Evolutionary conservation across 2,888 invertebrate genomes (phyloP).

Genomic region (Diachrysia chrysitis): DNA sequence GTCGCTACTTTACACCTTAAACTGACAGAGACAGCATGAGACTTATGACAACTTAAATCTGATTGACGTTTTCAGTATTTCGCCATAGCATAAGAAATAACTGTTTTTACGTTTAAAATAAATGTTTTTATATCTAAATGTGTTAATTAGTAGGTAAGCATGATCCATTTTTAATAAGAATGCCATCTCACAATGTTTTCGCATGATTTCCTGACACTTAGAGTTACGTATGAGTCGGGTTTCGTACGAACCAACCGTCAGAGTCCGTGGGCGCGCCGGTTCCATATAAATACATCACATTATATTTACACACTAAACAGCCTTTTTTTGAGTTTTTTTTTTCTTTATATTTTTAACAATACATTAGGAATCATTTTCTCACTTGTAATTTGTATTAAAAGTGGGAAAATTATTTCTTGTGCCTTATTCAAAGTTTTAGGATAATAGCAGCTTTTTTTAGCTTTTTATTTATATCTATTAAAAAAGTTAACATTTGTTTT

Average conservation of each 20-base stretch:
- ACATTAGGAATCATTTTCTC: constrained; percentile 54
- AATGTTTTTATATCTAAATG: no score
- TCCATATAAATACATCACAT: constrained; percentile 81
- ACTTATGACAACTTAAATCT: no score
- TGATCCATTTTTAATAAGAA: neutral
- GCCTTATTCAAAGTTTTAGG: constrained; percentile 31
- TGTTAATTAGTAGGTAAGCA: no score
- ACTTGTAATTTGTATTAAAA: constrained; percentile 38
- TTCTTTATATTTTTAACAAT: constrained; percentile 63
- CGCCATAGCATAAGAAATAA: no score
- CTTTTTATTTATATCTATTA: neutral
- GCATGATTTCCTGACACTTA: constrained; percentile 64
- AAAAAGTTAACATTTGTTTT: neutral
- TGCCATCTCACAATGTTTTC: constrained; percentile 19
- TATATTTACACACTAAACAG: constrained; percentile 76
- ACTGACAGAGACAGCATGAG: no score
- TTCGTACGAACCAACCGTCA: constrained; percentile 63
- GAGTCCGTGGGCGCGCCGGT: constrained; percentile 75
- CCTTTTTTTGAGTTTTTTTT: constrained; percentile 81
- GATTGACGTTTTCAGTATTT: no score
- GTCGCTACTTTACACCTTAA: no score
- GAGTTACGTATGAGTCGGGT: constrained; percentile 82
- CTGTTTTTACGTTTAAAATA: no score
- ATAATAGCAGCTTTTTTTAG: constrained; percentile 45
- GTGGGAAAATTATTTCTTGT: constrained; percentile 51